phyloP scores from a whole-genome alignment of 2,113 vertebrate genomes.

The Blennius ocellaris region DNA sequence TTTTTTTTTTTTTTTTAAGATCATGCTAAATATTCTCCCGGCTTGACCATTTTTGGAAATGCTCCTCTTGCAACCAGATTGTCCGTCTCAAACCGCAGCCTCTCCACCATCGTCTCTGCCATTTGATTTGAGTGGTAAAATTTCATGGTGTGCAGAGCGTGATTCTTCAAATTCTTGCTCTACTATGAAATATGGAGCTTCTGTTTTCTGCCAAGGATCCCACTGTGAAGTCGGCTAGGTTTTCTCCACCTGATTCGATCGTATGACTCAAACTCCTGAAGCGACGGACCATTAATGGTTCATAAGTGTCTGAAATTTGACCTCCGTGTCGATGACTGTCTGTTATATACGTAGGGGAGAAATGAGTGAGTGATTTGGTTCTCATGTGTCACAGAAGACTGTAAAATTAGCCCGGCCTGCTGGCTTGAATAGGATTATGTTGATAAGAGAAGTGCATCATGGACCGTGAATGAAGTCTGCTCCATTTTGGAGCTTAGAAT shows the following conservation, averaged over 20 bases:
- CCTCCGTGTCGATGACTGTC: neutral
- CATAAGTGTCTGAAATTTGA: neutral
- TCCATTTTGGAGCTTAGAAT: neutral
- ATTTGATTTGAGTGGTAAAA: neutral
- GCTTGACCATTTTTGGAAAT: neutral
- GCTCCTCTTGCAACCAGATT: neutral
- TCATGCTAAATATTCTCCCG: neutral
- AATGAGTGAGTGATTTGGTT: neutral
- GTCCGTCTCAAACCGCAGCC: neutral
- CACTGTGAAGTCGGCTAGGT: neutral
- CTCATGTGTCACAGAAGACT: neutral
- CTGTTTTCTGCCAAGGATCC: neutral
- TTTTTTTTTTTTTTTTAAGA: too few relatives aligned
- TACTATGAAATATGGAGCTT: neutral
- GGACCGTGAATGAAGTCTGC: neutral
- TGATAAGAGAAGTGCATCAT: neutral
- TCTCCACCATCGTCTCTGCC: neutral
- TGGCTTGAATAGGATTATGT: neutral
- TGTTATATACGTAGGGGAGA: neutral
- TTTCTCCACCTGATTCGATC: neutral
- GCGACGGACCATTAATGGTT: neutral
- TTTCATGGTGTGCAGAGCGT: neutral
- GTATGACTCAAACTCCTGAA: neutral
- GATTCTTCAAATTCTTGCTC: neutral
- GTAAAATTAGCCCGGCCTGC: neutral